Conservation (phyloP, 1,140 invertebrate genomes). For the Medauroidea extradentata region DNA sequence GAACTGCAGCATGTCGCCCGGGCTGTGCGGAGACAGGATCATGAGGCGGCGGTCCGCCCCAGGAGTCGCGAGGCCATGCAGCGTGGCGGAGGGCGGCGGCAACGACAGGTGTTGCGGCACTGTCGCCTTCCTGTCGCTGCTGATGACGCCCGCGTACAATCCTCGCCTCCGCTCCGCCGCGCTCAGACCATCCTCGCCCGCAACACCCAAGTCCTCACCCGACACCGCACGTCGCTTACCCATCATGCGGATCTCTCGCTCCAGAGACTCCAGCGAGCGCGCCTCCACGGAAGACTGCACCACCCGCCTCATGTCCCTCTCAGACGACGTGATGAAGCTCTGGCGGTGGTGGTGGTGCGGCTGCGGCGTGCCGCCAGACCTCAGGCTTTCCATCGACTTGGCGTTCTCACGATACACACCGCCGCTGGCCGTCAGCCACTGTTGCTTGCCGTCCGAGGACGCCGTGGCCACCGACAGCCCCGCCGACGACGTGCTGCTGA, state of each 20-base stretch:
- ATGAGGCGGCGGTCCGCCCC: slow-evolving; percentile 57
- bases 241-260: slow-evolving; percentile 51
- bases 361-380: slow-evolving; percentile 44
- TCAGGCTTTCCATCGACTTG: slow-evolving; percentile 61
- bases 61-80: slow-evolving; percentile 45
- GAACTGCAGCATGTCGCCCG: slow-evolving; percentile 43
- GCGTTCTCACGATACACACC: slow-evolving; percentile 50
- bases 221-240: slow-evolving; percentile 50
- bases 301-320: slow-evolving; percentile 56
- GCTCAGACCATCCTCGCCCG: slow-evolving; percentile 31
- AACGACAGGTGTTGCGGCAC: slow-evolving; percentile 63
- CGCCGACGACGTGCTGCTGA: too few relatives aligned
- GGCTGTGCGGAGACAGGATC: slow-evolving; percentile 70
- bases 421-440: slow-evolving; percentile 50
- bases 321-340: slow-evolving; percentile 57
- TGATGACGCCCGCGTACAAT: slow-evolving; percentile 53
- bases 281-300: slow-evolving; percentile 46
- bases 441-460: slow-evolving; percentile 42
- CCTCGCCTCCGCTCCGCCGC: slow-evolving; percentile 54
- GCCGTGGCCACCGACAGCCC: too few relatives aligned
- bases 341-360: slow-evolving; percentile 40
- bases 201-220: slow-evolving; percentile 47
- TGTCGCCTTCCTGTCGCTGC: slow-evolving; percentile 46
- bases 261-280: slow-evolving; percentile 52
- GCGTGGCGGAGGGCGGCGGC: slow-evolving; percentile 56